phyloP scores from a whole-genome alignment of 2,113 vertebrate species.

The Ameiurus melas region DNA sequence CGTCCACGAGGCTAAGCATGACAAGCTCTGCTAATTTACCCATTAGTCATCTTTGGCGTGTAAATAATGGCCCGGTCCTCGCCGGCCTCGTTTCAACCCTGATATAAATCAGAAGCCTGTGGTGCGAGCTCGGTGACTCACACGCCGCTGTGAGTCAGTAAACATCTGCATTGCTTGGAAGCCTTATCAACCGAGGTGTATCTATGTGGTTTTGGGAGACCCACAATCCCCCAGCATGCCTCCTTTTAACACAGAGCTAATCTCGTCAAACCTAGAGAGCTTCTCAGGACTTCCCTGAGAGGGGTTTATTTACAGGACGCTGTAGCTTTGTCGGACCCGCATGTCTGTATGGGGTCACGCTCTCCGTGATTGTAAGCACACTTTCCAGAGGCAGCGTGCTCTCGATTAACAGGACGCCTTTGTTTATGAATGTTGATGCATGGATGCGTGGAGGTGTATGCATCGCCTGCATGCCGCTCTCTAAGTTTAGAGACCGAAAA shows the following conservation, averaged over 20 bases:
- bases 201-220: conserved; percentile 60
- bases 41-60: conserved; percentile 24
- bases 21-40: conserved; percentile 24
- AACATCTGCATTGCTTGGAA: conserved; percentile 66
- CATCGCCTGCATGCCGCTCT: conserved; percentile 62
- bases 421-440: conserved; percentile 62
- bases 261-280: conserved; percentile 65
- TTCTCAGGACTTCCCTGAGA: conserved; percentile 65
- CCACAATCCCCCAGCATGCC: conserved; percentile 19
- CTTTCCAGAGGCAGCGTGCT: conserved; percentile 61
- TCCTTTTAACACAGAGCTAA: conserved; percentile 54
- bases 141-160: conserved; percentile 67
- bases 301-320: conserved; percentile 64
- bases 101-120: conserved; percentile 48
- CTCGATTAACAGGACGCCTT: conserved; percentile 68
- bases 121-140: conserved; percentile 47
- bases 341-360: conserved; percentile 65
- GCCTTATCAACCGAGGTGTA: conserved; percentile 69
- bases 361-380: conserved; percentile 61
- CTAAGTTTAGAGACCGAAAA: conserved; percentile 63
- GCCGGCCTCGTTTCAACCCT: conserved; percentile 25
- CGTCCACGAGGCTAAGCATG: background rate
- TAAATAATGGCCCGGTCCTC: conserved; percentile 32
- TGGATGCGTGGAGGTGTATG: conserved; percentile 55
- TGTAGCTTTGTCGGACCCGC: conserved; percentile 63